Evolutionary conservation across 2,888 invertebrate genomes (phyloP), one percentile per base, ranked within the genome.

Genomic region (Synergus laeviventris): DNA sequence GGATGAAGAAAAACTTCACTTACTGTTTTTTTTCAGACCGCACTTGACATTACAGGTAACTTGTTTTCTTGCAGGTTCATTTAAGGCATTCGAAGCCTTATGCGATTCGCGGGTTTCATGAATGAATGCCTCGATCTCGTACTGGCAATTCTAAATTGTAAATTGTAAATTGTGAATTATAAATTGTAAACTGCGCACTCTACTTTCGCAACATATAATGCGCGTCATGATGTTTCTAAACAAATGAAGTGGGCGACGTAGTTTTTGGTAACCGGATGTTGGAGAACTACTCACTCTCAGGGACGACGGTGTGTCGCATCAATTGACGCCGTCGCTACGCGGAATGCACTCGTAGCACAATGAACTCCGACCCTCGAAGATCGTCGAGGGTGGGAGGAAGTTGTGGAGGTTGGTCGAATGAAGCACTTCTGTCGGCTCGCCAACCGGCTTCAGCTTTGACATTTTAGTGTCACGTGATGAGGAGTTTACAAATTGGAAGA

Each of bases 341-440:
- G 70, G 70, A 45, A 70, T 70, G 70, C 70, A 70, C 70, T 70
- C 70, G n/a, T 49, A 86, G 90, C 87, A 88, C 90, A 87, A 90
- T 90, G 89, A 89, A 89, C 89, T 88, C 86, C 89, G 89, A 89
- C 86, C 88, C 88, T 85, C 81, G 61, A 49, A 31, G 45, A 70
- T 49, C 70, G 70, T 70, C 70, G 36, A 36, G 70, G 70, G 70
- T 70, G 70, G 70, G 70, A 70, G 70, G 70, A 70, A 70, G 45
- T 70, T 70, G 31, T 49, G 70, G 70, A 70, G 70, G 70, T 49
- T 70, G 31, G 70, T 54, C 49, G 70, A 70, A 49, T 70, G 70
- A 70, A 70, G 70, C 70, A 70, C 49, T 70, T 70, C 70, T 70
- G 70, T 31, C 49, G 49, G 49, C 70, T 49, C 70, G 24, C 49